Percentiles rank a stretch among this genome's conserved stretches.
These are phyloP conservation scores for Serrognathus titanus DNA, from an alignment of 2,888 invertebrate species.

Conservation along the genomic window DNA sequence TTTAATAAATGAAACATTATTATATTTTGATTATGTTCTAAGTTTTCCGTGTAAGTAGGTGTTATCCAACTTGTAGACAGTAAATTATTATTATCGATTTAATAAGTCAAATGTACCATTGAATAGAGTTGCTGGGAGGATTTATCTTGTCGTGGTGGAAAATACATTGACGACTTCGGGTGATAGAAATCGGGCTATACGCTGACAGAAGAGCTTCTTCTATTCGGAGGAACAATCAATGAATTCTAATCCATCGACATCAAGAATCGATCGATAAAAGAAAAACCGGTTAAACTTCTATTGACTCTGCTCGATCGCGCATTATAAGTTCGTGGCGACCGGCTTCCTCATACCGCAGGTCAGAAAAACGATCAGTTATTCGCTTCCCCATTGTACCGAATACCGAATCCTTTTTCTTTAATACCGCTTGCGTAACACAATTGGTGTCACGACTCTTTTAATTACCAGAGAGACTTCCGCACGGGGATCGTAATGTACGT, in stretches of 20 bases:
- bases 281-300: slow-evolving; percentile 30
- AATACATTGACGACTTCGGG: background rate
- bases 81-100: too few species aligned
- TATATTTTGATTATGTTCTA: too few species aligned
- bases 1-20: too few species aligned
- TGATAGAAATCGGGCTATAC: background rate
- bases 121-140: too few species aligned
- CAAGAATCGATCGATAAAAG: slow-evolving; percentile 13
- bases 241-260: slow-evolving; percentile 13
- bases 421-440: background rate
- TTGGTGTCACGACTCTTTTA: too few species aligned
- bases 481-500: too few species aligned
- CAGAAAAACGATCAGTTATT: background rate
- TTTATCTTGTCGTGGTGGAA: background rate
- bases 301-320: slow-evolving; percentile 17
- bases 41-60: too few species aligned
- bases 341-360: slow-evolving; percentile 4
- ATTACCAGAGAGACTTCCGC: too few species aligned
- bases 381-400: slow-evolving; percentile 6
- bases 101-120: too few species aligned
- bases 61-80: too few species aligned
- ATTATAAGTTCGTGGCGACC: background rate
- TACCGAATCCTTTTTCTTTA: background rate
- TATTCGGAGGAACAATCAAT: slow-evolving; percentile 12
- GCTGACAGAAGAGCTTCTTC: background rate